These are phyloP conservation scores for Isurus oxyrinchus DNA, from an alignment of 2,113 vertebrate genomes.

Conservation along the genomic window DNA sequence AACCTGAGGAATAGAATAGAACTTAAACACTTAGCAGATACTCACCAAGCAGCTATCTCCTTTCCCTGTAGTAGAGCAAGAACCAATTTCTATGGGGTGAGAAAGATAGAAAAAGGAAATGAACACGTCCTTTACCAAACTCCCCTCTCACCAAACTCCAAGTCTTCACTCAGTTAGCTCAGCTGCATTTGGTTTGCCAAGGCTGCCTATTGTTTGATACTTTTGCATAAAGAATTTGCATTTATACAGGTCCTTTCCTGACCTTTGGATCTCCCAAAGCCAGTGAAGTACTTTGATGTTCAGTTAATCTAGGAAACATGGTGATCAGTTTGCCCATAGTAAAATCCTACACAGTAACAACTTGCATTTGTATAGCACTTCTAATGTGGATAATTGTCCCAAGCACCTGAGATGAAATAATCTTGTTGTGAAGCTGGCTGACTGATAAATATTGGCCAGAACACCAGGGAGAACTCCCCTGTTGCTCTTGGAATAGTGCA, in stretches of 20 bases:
- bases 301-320: background rate
- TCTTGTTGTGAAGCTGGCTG: background rate
- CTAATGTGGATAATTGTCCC: background rate
- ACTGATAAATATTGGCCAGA: background rate
- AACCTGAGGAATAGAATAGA: no score
- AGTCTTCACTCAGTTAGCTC: no score
- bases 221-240: background rate
- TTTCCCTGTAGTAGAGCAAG: no score
- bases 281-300: background rate
- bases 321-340: background rate
- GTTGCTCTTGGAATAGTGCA: background rate
- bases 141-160: no score
- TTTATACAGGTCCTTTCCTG: background rate
- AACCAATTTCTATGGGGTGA: no score
- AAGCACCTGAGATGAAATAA: background rate
- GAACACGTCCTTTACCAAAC: no score
- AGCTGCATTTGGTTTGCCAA: no score
- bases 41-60: no score
- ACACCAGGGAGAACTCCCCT: background rate
- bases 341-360: background rate
- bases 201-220: background rate
- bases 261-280: background rate
- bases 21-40: no score
- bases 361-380: background rate
- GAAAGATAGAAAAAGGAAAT: no score